Evolutionary conservation across 2,888 invertebrate species (phyloP).

Genomic region (Muschampia plurimacula): DNA sequence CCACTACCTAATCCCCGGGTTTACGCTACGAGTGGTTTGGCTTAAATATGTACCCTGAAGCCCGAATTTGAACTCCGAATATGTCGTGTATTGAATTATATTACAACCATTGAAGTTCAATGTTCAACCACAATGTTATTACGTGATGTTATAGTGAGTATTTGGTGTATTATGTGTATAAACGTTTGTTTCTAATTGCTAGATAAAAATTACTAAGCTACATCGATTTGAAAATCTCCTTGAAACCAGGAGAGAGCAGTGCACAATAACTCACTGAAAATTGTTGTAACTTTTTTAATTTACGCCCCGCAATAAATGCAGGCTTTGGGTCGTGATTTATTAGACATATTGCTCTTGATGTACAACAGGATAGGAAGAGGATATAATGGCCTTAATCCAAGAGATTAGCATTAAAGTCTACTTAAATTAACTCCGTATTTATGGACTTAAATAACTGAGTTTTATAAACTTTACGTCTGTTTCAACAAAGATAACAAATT

Average conservation of each 20-base stretch:
- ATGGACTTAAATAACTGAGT: constrained; percentile 12
- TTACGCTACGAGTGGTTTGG: constrained; percentile 28
- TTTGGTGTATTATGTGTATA: neutral
- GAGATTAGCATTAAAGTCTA: constrained; percentile 31
- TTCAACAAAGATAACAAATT: neutral
- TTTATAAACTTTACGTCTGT: constrained; percentile 9
- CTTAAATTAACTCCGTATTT: constrained; percentile 27
- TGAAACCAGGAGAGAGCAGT: constrained; percentile 65
- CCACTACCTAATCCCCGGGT: constrained; percentile 33
- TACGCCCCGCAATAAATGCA: constrained; percentile 76
- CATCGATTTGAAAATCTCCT: constrained; percentile 44
- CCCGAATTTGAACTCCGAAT: constrained; percentile 21
- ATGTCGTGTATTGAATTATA: constrained; percentile 23
- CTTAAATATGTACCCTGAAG: constrained; percentile 28
- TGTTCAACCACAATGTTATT: constrained; percentile 5
- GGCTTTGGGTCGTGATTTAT: constrained; percentile 75
- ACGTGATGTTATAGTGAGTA: neutral
- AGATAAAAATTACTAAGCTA: constrained; percentile 40
- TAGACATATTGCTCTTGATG: constrained; percentile 62
- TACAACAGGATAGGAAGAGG: constrained; percentile 56
- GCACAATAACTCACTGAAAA: constrained; percentile 82
- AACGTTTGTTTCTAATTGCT: neutral
- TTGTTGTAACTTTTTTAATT: constrained; percentile 83
- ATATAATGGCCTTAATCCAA: constrained; percentile 47
- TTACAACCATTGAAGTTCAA: constrained; percentile 17